Evolutionary conservation across 2,888 invertebrate genomes (phyloP), one percentile per base, ranked within the genome.

Genomic region (Pandemis cinnamomeana): DNA sequence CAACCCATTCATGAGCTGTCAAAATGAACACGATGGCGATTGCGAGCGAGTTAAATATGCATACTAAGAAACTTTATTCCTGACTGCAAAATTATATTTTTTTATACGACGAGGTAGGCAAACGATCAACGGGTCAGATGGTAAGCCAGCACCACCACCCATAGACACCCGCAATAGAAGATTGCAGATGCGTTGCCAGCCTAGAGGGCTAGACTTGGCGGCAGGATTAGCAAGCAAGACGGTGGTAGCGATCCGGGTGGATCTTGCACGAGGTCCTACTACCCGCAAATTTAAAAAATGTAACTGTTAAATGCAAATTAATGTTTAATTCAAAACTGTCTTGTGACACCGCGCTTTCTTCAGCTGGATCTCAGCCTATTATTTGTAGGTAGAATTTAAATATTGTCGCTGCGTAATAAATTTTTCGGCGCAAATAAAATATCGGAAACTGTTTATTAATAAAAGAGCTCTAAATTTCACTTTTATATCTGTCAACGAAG

Each of bases 341-440:
- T 20, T n/a, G 55, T 11, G 46, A 46, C 46, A 11, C 10, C 46
- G 11, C 5, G 10, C 11, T 11, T 11, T 46, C 5, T 46, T 46
- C 58, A 11, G 11, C 11, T 11, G 20, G 58, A 58, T 4, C 11
- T 11, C 58, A n/a, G 27, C 27, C 58, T 58, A 27, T 53, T 53
- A 53, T 27, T 58, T 58, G 58, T n/a, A 58, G 5, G 58, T 58
- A 27, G 27, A 27, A 58, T 64, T 64, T 64, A 48, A 64, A 64
- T 64, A 64, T 27, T n/a, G 48, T 36, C 64, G 27, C 64, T 36
- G 27, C 6, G 64, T 48, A 36, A 48, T 64, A 27, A 48, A 48
- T 64, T 64, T 46, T 13, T 7, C n/a, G 27, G 5, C 46, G 48
- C 27, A 48, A 64, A 64, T 64, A 64, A 48, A 64, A 64, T 64